Base-by-base conservation (phyloP, 2,797 vertebrate genomes). In the Muscicapa comitata region DNA sequence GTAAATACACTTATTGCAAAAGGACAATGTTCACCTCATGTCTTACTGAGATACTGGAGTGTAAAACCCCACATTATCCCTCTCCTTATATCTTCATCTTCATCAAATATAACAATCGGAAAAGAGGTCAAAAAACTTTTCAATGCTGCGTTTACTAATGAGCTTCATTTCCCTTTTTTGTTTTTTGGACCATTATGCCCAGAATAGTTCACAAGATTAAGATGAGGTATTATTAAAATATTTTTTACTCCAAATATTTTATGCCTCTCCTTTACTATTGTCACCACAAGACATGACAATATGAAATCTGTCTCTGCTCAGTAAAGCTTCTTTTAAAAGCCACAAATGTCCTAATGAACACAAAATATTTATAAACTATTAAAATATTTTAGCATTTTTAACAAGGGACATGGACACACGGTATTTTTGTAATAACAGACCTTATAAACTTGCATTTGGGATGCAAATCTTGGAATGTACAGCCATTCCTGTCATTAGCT, bases 171-270 rank as follows among this genome's bases (percentile, higher is more conserved):
- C 8, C 3, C 4, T 31, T n/a, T 42, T 20, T 16, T 9, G 9
- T 35, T 62, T 51, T 26, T 26, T 37, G 2, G 92, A 83, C 0
- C 9, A 54, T 55, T 66, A 58, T 47, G 20, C 71, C 33, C 19
- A 31, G 37, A 91, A 66, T 17, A 86, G 40, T n/a, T 76, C 8
- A 26, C 31, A 62, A 57, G 43, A 77, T 31, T 51, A 68, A 47
- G 43, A 74, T 35, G n/a, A 86, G 26, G 26, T 73, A 38, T 91
- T 94, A 85, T 63, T 75, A 81, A 71, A 82, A 82, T 77, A 81
- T 85, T 92, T 96, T 93, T 93, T 68, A 71, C 68, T 93, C 51
- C 26, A 92, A 97, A 74, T 86, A 83, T 73, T 90, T 94, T 42
- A 86, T 55, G 48, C 17, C 92, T 97, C 71, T 94, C 47, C 61